phyloP scores from a whole-genome alignment of 2,797 vertebrate genomes.

The Megaceryle alcyon region DNA sequence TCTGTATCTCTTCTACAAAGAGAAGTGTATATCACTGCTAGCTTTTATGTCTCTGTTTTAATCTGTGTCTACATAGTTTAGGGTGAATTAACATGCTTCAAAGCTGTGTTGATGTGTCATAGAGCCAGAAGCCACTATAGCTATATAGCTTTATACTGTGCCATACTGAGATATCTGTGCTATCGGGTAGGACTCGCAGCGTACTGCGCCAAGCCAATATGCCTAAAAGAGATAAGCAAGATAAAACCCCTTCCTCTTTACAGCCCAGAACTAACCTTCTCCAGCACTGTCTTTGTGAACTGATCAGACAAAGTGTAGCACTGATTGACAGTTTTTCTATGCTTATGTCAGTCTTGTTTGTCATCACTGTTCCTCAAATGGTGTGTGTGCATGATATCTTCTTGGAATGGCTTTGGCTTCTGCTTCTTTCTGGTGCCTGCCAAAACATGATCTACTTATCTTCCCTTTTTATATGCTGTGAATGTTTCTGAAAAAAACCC shows the following conservation, averaged over 20 bases:
- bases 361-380: not conserved
- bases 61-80: not conserved
- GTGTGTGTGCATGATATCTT: no score
- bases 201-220: not conserved
- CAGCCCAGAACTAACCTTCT: not conserved
- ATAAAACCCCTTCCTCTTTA: not conserved
- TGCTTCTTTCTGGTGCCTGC: not conserved
- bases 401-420: not conserved
- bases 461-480: not conserved
- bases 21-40: not conserved
- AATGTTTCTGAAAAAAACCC: not conserved
- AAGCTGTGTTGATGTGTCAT: not conserved
- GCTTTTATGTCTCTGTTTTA: not conserved
- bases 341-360: not conserved
- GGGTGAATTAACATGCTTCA: not conserved
- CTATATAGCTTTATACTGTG: not conserved
- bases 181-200: rapidly evolving
- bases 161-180: not conserved
- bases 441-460: not conserved
- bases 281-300: not conserved
- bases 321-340: rapidly evolving
- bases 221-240: not conserved
- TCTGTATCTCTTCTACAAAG: not conserved
- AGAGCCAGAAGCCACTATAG: not conserved
- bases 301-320: not conserved